A percentile compares a stretch with the other conserved stretches of the same genome.
These are phyloP conservation scores for Avahi laniger DNA, from an alignment of 2,797 vertebrate species.

Conservation along the genomic window DNA sequence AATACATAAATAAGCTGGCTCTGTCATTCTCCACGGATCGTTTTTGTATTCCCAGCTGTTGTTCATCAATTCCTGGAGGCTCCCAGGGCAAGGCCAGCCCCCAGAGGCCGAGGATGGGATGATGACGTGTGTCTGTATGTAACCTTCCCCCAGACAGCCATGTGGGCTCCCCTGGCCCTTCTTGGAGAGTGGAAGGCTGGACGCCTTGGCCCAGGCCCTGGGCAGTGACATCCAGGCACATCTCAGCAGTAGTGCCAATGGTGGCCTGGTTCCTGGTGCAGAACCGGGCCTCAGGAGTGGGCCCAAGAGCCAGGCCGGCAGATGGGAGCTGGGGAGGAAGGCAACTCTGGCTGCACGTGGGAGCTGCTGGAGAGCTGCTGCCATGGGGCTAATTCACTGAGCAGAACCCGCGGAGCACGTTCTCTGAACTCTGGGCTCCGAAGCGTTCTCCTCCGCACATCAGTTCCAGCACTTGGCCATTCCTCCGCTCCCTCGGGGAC, in stretches of 20 bases:
- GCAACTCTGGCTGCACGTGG: too few relatives aligned
- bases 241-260: not conserved
- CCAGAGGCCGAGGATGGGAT: not conserved
- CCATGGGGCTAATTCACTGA: not conserved
- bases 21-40: not conserved
- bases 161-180: not conserved
- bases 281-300: not conserved
- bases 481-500: not conserved
- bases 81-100: not conserved
- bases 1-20: not conserved
- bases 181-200: not conserved
- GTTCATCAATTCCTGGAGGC: not conserved
- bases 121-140: not conserved
- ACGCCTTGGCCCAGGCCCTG: not conserved
- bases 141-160: not conserved
- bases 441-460: not conserved
- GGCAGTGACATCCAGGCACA: not conserved
- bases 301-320: not conserved
- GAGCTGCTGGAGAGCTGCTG: not conserved
- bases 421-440: not conserved
- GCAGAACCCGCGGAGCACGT: not conserved
- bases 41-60: conserved; percentile 39
- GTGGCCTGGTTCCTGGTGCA: not conserved
- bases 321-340: not conserved
- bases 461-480: not conserved